These are phyloP conservation scores for Sialis fuliginosa DNA, from an alignment of 2,888 invertebrate species.

Conservation along the genomic window DNA sequence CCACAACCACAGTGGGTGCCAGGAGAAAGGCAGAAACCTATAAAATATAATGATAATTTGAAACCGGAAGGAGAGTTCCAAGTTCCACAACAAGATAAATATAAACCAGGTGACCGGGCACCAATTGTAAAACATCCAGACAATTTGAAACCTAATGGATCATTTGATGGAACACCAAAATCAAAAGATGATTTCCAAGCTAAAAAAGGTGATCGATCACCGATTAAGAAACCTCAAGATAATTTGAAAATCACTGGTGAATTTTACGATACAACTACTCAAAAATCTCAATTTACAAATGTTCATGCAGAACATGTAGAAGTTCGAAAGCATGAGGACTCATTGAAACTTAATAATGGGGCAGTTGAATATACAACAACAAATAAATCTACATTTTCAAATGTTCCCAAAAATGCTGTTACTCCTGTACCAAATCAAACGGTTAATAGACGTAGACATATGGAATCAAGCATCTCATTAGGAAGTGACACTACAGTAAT, in stretches of 20 bases:
- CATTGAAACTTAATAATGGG: slow-evolving; percentile 29
- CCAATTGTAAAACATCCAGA: slow-evolving; percentile 30
- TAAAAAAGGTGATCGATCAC: slow-evolving; percentile 27
- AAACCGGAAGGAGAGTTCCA: slow-evolving; percentile 34
- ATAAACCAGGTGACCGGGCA: slow-evolving; percentile 28
- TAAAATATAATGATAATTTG: slow-evolving; percentile 31
- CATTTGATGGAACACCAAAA: slow-evolving; percentile 25
- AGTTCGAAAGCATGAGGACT: slow-evolving; percentile 29
- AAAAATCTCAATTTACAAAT: slow-evolving; percentile 27
- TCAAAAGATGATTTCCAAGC: slow-evolving; percentile 25
- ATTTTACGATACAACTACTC: slow-evolving; percentile 26
- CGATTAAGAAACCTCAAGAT: slow-evolving; percentile 35
- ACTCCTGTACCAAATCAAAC: slow-evolving; percentile 31
- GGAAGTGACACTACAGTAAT: slow-evolving; percentile 35
- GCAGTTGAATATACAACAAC: slow-evolving; percentile 35
- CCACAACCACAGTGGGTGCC: slow-evolving; percentile 19
- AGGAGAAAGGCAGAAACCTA: slow-evolving; percentile 24
- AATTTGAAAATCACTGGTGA: slow-evolving; percentile 35
- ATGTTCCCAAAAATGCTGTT: slow-evolving; percentile 29
- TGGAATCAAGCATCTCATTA: slow-evolving; percentile 46
- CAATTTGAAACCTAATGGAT: slow-evolving; percentile 31
- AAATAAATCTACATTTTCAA: slow-evolving; percentile 30
- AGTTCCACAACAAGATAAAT: slow-evolving; percentile 21
- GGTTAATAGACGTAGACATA: slow-evolving; percentile 37
- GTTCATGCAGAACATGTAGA: slow-evolving; percentile 30